Evolutionary conservation across 2,888 invertebrate species (phyloP), one percentile per base, ranked within the genome.

Genomic region (Podotricha telesiphe): DNA sequence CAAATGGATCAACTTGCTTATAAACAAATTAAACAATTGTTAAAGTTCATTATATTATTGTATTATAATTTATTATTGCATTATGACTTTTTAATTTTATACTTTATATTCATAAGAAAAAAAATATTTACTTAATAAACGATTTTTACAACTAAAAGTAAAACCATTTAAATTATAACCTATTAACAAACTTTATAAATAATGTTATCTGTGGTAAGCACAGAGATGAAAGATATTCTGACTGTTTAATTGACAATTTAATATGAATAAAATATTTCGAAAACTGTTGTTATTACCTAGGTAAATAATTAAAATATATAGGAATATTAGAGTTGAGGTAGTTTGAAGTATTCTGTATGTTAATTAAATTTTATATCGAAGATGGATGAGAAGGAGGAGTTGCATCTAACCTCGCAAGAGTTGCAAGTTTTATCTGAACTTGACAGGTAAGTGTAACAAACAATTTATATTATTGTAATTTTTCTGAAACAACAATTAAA

Each of bases 401-500:
- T 95, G 78, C 95, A 95, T 89, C 90, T 96, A 89, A 96, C 96
- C 86, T 95, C 96, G 76, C 96, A 96, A 86, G 97, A 97, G 91
- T 92, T 97, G 80, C 96, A 97, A 93, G 95, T 96, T 86, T 94
- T 98, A 80, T 96, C 97, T 68, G 97, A 97, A 86, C 94, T 97
- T 87, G 97, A 98, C 94, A 97, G 97, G 97, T 97, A 92, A 48
- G 45, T 28, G 5, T 71, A 62, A 75, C 71, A 80, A 59, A 62
- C 65, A 73, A 65, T 65, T 55, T 45, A 45, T n/a, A 22, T 22
- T 51, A 45, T 55, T 74, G 53, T 64, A 64, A 61, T 65, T 68
- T 28, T 45, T 69, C 58, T 34, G 17, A 58, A 47, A 40, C 45
- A 15, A n/a, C 11, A 7, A 28, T 59, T 11, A 11, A 28, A 4